Evolutionary conservation across 2,113 vertebrate genomes (phyloP).

Genomic region (Enhydra lutris): DNA sequence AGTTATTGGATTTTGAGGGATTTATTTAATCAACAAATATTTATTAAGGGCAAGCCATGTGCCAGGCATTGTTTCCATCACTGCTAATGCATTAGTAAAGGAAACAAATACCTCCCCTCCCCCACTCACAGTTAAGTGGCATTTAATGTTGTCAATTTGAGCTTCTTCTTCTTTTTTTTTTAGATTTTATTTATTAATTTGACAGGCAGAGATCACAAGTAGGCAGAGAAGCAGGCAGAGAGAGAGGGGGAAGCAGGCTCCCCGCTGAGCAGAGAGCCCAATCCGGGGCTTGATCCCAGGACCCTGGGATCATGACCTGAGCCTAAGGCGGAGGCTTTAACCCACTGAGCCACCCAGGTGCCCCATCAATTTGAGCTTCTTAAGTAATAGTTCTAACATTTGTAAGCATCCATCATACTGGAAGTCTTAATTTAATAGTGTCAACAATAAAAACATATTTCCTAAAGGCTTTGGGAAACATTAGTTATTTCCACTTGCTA

Average conservation of each 20-base stretch:
- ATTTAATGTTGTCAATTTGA: neutral
- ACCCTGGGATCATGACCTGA: too few species aligned
- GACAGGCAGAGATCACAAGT: too few species aligned
- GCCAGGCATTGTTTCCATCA: neutral
- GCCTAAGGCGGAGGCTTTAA: too few species aligned
- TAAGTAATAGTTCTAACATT: neutral
- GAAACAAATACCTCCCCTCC: neutral
- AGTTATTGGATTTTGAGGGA: neutral
- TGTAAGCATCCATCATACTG: neutral
- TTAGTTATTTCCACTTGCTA: neutral
- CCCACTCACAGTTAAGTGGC: neutral
- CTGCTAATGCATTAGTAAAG: neutral
- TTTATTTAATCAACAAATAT: neutral
- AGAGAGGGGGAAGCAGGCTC: too few species aligned
- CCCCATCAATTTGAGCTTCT: too few species aligned
- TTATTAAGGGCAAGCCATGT: neutral
- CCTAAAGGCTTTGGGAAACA: neutral
- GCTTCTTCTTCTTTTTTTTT: neutral
- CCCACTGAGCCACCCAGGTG: too few species aligned
- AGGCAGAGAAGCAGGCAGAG: too few species aligned
- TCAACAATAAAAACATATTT: neutral
- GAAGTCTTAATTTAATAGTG: neutral
- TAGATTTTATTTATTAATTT: too few species aligned
- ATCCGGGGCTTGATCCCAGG: too few species aligned
- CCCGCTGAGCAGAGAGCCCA: too few species aligned